Conservation (phyloP, 2,113 vertebrate genomes). For the Piliocolobus tephrosceles region DNA sequence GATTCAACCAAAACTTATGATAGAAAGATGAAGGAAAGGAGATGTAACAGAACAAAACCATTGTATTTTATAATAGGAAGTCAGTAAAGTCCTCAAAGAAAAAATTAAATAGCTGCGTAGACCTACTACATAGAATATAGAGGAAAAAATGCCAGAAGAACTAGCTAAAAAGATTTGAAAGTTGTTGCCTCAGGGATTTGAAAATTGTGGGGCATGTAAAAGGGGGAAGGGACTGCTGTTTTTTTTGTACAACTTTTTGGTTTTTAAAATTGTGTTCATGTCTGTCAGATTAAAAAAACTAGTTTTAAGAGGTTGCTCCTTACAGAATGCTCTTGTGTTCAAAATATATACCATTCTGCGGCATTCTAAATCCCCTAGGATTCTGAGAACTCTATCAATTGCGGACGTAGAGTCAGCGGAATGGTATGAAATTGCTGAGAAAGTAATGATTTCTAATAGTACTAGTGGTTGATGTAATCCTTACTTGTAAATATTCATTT, state of each 20-base stretch:
- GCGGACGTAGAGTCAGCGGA: neutral
- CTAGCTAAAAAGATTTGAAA: neutral
- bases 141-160: neutral
- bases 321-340: neutral
- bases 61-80: neutral
- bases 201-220: neutral
- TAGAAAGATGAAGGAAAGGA: neutral
- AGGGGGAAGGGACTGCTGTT: neutral
- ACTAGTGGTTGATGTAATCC: constrained; percentile 49
- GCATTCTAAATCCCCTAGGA: neutral
- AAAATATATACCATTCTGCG: neutral
- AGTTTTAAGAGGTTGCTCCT: constrained; percentile 14
- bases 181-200: neutral
- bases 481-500: constrained; percentile 64
- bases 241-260: neutral
- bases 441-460: constrained; percentile 46
- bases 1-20: neutral
- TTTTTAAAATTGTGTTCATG: neutral
- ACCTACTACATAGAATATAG: neutral
- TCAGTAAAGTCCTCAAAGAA: neutral
- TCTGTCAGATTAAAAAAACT: neutral
- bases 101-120: neutral
- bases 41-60: neutral
- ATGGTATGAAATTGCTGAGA: constrained; percentile 10
- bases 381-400: neutral